Base-by-base conservation (phyloP, 2,888 invertebrate genomes). In the Lamproptera curius region DNA sequence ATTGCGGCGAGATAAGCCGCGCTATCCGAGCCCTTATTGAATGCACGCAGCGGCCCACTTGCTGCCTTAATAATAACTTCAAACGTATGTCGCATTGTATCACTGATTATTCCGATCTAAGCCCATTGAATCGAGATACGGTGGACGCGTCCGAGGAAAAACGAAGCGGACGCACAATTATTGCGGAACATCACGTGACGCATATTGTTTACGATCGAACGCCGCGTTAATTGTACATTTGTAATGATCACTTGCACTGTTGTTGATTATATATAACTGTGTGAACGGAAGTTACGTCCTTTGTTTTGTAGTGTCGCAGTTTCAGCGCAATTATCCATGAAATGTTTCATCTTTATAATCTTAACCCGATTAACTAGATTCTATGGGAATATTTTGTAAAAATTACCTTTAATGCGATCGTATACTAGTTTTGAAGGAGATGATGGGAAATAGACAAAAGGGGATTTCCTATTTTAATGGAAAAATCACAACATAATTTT, bases 1-100 rank as follows among this genome's bases (percentile, higher is more conserved):
- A 87, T 87, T 76, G 86, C 85, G 83, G 62, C 70, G 72, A 79
- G 87, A 87, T 87, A 87, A 84, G 80, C 75, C 67, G 66, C 65
- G 74, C 76, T 77, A 77, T 74, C 78, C 64, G 65, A 70, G 64
- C 68, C 62, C 60, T 74, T 73, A 80, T 79, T 85, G 76, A 83
- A 81, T 81, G 75, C 75, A 71, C 74, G 73, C 72, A 70, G 59
- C 61, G 60, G 57, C 59, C 52, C 57, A 56, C 64, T 57, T 60
- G 59, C 59, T 67, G 72, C 74, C 72, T 79, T 81, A 76, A 84
- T 83, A 85, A 82, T 83, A 82, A 80, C 77, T 79, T 79, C 78
- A 78, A 80, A 76, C 79, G 70, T 73, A 78, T 79, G 81, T 80
- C 78, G 75, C 78, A 81, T 85, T 84, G 82, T 82, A 78, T 77